Percentiles rank a stretch among this genome's conserved stretches.
phyloP scores from a whole-genome alignment of 1,140 invertebrate species.

The Papilio polytes region DNA sequence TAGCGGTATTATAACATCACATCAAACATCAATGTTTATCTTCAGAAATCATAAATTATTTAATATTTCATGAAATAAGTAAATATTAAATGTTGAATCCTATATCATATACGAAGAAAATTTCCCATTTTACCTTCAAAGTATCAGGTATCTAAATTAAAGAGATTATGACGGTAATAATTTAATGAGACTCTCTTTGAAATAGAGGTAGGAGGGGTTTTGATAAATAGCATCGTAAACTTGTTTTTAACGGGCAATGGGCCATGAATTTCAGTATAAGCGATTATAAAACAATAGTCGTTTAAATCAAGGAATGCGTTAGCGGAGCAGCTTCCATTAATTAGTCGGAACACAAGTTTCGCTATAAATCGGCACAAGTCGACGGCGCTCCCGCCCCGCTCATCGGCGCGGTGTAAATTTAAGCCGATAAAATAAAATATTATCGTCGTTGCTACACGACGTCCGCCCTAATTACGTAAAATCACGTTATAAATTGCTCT shows the following conservation, averaged over 20 bases:
- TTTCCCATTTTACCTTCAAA: neutral
- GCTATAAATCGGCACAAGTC: conserved; percentile 77
- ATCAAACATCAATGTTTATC: neutral
- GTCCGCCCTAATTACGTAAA: conserved; percentile 76
- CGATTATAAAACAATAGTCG: conserved; percentile 63
- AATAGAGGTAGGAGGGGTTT: neutral
- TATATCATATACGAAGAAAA: neutral
- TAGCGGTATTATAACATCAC: neutral
- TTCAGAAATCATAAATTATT: neutral
- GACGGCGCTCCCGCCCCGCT: conserved; percentile 72
- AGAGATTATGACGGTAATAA: conserved; percentile 29
- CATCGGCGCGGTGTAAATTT: conserved; percentile 74
- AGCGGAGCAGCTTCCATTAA: conserved; percentile 77
- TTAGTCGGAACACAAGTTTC: conserved; percentile 78
- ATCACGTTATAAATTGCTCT: conserved; percentile 76
- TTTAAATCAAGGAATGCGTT: conserved; percentile 65
- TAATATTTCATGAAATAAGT: too few species aligned
- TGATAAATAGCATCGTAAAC: conserved; percentile 27
- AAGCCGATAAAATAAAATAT: conserved; percentile 82
- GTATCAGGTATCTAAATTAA: neutral
- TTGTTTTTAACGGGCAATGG: conserved; percentile 25
- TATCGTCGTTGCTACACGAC: conserved; percentile 69
- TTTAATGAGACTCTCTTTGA: conserved; percentile 34
- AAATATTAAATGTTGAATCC: neutral
- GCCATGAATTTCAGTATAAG: conserved; percentile 46